Evolutionary conservation across 2,888 invertebrate species (phyloP).

Genomic region (Spialia ferax): DNA sequence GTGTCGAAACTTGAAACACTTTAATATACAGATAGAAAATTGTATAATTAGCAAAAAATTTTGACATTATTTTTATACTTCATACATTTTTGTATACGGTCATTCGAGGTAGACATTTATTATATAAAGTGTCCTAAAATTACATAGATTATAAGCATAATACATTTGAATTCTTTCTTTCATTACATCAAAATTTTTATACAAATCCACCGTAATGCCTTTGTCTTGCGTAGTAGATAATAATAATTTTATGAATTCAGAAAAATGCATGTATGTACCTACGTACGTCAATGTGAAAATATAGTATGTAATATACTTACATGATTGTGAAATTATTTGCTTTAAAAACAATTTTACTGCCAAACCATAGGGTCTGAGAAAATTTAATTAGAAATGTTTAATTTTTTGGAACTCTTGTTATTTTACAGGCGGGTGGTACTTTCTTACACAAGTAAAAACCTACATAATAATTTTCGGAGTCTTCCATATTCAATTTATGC

Average conservation of each 20-base stretch:
- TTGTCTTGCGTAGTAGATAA: neutral
- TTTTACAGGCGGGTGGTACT: no score
- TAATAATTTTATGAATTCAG: neutral
- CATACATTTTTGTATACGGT: slow-evolving; percentile 12
- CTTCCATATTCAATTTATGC: slow-evolving; percentile 7
- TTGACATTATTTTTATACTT: slow-evolving; percentile 13
- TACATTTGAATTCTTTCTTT: neutral
- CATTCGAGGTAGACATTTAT: neutral
- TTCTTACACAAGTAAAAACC: neutral
- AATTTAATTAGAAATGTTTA: no score
- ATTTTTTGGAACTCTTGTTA: no score
- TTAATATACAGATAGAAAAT: neutral
- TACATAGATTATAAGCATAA: slow-evolving; percentile 5
- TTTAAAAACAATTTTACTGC: no score
- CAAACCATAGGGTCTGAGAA: no score
- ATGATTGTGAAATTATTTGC: no score
- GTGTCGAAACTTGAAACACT: neutral
- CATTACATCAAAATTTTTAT: neutral
- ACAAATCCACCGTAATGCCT: neutral
- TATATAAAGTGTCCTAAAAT: slow-evolving; percentile 1
- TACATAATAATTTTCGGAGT: neutral
- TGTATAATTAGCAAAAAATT: neutral
- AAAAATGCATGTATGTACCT: neutral
- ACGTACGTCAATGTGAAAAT: no score
- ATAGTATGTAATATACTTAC: no score